These are phyloP conservation scores for Melanocharis versteri DNA, from an alignment of 2,113 vertebrate genomes.

Conservation along the genomic window DNA sequence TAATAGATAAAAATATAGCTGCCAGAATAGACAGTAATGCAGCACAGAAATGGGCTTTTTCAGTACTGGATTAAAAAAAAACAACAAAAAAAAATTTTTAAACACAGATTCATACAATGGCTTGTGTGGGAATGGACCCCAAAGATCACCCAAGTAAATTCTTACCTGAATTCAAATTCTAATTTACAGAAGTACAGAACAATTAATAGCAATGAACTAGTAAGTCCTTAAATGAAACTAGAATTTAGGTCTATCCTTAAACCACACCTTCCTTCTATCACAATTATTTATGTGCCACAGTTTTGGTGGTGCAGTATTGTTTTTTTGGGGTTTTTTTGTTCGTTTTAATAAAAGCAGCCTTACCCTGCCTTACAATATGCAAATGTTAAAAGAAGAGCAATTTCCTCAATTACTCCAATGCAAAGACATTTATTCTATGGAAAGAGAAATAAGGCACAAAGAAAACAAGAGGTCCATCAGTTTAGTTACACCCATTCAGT, in stretches of 20 bases:
- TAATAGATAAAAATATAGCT: neutral
- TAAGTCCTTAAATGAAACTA: neutral
- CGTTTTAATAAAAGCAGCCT: neutral
- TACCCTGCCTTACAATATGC: neutral
- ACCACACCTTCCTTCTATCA: neutral
- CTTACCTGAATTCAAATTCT: neutral
- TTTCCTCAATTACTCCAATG: neutral
- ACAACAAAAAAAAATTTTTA: neutral
- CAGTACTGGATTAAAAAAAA: neutral
- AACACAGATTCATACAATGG: neutral
- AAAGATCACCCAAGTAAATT: neutral
- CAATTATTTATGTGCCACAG: neutral
- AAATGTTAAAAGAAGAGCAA: neutral
- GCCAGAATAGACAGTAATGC: neutral
- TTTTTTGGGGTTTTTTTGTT: neutral
- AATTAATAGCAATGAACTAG: neutral
- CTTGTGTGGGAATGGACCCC: neutral
- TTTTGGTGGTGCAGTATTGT: neutral
- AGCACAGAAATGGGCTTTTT: neutral
- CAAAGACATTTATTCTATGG: neutral
- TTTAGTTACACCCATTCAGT: neutral
- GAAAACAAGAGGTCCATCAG: neutral
- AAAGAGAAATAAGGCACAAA: neutral
- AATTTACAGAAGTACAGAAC: neutral
- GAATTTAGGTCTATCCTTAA: neutral